These are phyloP conservation scores for Hydra vulgaris DNA, from an alignment of 30 jellyfish, hydroid and myxozoan genomes.

Conservation along the genomic window DNA sequence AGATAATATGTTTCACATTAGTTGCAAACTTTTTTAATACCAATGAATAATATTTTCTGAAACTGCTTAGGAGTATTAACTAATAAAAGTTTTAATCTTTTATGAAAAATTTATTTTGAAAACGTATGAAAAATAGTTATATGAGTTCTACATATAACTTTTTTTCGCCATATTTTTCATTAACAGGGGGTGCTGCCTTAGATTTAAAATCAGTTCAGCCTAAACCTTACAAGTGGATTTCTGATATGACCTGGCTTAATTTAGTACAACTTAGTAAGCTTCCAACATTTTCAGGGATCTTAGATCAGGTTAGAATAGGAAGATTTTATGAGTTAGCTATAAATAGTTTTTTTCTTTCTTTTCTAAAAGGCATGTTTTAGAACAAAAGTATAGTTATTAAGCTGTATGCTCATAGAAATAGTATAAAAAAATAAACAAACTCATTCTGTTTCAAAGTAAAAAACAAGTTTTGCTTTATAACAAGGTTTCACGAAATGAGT, in stretches of 20 bases:
- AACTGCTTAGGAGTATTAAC: no score
- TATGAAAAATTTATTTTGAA: no score
- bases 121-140: no score
- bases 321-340: not conserved
- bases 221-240: conserved; percentile 84
- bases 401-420: no score
- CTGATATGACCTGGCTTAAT: conserved; percentile 91
- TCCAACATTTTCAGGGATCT: conserved; percentile 62
- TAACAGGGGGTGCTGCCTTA: conserved; percentile 88
- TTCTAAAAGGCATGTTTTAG: no score
- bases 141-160: not conserved
- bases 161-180: not conserved
- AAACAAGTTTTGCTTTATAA: no score
- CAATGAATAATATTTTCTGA: no score
- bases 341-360: not conserved
- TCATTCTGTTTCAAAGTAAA: no score
- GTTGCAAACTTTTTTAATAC: no score
- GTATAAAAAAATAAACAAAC: not conserved
- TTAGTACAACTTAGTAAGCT: conserved; percentile 87
- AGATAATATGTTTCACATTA: no score
- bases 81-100: no score
- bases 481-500: conserved; percentile 73
- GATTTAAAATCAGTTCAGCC: conserved; percentile 89
- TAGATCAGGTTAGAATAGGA: conserved; percentile 69
- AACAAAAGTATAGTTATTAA: no score